Evolutionary conservation across 2,113 vertebrate genomes (phyloP), one percentile per base, ranked within the genome.

Genomic region (Rana temporaria): DNA sequence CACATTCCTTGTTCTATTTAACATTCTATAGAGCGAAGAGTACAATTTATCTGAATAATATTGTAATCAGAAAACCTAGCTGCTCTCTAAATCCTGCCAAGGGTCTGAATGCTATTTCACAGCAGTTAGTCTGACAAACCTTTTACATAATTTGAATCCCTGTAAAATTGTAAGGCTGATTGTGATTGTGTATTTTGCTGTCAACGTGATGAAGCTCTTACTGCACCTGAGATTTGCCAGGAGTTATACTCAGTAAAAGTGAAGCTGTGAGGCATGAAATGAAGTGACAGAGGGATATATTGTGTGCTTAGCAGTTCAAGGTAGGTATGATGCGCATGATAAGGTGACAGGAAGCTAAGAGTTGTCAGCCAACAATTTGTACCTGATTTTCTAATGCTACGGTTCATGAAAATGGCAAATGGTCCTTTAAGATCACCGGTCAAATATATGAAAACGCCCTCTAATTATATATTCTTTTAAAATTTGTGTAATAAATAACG

Each of bases 101-200:
- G 62, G 72, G 63, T 57, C 81, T 83, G 72, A 66, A 83, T 76
- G 71, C 81, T 72, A 76, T 83, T 83, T 83, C 81, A 83, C 81
- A 83, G 81, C 72, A 59, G 72, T 83, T 83, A 83, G 81, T 74
- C 81, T 76, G 72, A 76, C 81, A 83, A 83, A 83, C 81, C 72
- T 83, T 83, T 83, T 83, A 76, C 71, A 83, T 83, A 83, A 82
- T 83, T 83, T 73, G 81, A 76, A 76, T 83, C 81, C 53, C 81
- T 83, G 81, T 83, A 52, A 83, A 74, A 83, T 68, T 67, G 71
- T 76, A 76, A 48, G 52, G 73, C 65, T 83, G 81, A 83, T 83
- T 83, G 81, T 83, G 72, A 83, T 83, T 83, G 81, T 75, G 72
- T 76, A 67, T 76, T 83, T 66, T 55, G 20, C 81, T 76, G 71